Percentiles rank a stretch among this genome's conserved stretches.
Conservation (phyloP, 2,797 vertebrate genomes). For the Tragopan temminckii region DNA sequence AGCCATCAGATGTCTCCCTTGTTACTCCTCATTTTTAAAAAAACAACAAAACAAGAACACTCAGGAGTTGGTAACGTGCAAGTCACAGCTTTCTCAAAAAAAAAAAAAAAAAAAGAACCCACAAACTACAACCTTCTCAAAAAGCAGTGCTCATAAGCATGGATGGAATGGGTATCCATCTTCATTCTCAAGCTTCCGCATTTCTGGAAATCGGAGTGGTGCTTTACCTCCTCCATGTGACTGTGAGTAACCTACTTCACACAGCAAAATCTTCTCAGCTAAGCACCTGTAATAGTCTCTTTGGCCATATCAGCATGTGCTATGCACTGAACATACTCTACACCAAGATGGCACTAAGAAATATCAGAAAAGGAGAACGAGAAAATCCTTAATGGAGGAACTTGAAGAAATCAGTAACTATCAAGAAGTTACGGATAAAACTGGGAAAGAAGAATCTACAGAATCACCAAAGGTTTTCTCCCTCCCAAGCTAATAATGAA, state of each 20-base stretch:
- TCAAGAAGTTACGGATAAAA: background rate
- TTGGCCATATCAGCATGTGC: background rate
- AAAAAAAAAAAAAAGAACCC: no score
- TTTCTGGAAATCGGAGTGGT: background rate
- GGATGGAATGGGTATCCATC: background rate
- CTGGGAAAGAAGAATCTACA: background rate
- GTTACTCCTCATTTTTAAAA: background rate
- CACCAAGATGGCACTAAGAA: background rate
- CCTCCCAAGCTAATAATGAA: background rate
- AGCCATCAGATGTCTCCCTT: slow-evolving; percentile 72
- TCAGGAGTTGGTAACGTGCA: accelerated
- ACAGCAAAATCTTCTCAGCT: background rate
- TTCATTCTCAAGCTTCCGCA: background rate
- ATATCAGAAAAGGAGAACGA: background rate
- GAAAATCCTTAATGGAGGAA: background rate
- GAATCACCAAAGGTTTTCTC: background rate
- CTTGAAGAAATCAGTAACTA: background rate
- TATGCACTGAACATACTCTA: background rate
- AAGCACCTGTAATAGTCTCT: background rate
- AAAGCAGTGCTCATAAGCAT: accelerated
- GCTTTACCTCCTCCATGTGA: background rate
- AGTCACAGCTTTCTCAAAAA: background rate
- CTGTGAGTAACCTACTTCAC: background rate
- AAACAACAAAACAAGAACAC: background rate
- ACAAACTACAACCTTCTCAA: background rate